Evolutionary conservation across 2,888 invertebrate species (phyloP).

Genomic region (Acrobasis consociella): DNA sequence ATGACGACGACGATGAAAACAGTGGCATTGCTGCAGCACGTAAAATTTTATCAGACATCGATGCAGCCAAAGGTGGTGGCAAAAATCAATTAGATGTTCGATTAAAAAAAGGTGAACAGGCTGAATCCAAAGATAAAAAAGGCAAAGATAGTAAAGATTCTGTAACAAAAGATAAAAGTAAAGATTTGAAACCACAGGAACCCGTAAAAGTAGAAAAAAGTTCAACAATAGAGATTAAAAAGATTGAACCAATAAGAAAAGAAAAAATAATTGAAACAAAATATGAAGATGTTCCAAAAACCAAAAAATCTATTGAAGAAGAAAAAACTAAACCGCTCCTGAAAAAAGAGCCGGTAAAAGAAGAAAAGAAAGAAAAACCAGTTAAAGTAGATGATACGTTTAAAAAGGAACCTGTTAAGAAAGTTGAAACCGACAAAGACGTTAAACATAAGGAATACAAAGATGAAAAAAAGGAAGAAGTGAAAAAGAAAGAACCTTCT

Average conservation of each 20-base stretch:
- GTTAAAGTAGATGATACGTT: constrained; percentile 21
- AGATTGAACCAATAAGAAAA: constrained; percentile 24
- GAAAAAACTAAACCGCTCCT: constrained; percentile 28
- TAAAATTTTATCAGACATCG: constrained; percentile 36
- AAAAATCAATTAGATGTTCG: constrained; percentile 23
- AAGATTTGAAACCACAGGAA: constrained; percentile 25
- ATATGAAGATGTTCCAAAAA: constrained; percentile 6
- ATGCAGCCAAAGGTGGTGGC: constrained; percentile 13
- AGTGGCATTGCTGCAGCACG: constrained; percentile 33
- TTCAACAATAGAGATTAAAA: constrained; percentile 30
- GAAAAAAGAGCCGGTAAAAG: constrained; percentile 24
- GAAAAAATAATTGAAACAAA: constrained; percentile 23
- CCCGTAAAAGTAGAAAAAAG: constrained; percentile 10
- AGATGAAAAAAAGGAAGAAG: constrained; percentile 20
- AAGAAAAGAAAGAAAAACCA: constrained; percentile 20
- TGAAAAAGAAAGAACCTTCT: constrained; percentile 17
- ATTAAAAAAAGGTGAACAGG: constrained; percentile 22
- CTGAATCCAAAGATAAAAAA: constrained; percentile 33
- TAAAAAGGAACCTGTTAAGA: constrained; percentile 27
- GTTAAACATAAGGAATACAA: background rate
- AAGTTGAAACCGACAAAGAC: constrained; percentile 25
- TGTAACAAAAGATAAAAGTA: constrained; percentile 30
- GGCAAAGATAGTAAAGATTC: constrained; percentile 35
- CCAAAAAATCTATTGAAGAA: constrained; percentile 22
- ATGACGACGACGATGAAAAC: constrained; percentile 40